phyloP scores from a whole-genome alignment of 2,888 invertebrate genomes.

The Drosophila formosana region DNA sequence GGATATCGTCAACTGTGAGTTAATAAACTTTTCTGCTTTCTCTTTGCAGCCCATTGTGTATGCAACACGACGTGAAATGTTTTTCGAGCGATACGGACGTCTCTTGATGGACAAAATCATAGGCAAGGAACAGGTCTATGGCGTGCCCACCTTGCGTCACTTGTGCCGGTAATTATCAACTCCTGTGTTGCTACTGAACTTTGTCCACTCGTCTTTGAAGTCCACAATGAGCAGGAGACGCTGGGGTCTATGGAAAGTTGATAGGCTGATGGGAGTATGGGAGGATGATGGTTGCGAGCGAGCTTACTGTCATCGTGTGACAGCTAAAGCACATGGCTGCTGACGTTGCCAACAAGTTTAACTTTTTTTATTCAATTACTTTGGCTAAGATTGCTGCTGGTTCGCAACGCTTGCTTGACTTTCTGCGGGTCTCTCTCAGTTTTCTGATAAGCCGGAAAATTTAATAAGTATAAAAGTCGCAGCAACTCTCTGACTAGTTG shows the following conservation, averaged over 20 bases:
- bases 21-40: neutral
- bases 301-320: slow-evolving; percentile 35
- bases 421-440: slow-evolving; percentile 45
- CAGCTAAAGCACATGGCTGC: slow-evolving; percentile 44
- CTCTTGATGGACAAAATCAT: slow-evolving; percentile 83
- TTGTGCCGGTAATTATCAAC: slow-evolving; percentile 86
- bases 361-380: slow-evolving; percentile 77
- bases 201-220: slow-evolving; percentile 46
- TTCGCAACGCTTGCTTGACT: slow-evolving; percentile 62
- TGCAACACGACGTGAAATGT: slow-evolving; percentile 80
- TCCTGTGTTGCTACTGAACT: slow-evolving; percentile 21
- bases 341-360: slow-evolving; percentile 66
- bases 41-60: slow-evolving; percentile 79
- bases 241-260: slow-evolving; percentile 1
- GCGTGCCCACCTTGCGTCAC: slow-evolving; percentile 89
- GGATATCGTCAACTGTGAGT: slow-evolving; percentile 4
- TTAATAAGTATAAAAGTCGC: slow-evolving; percentile 66
- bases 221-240: slow-evolving; percentile 3
- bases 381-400: slow-evolving; percentile 58
- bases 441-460: slow-evolving; percentile 71
- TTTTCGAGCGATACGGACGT: slow-evolving; percentile 82
- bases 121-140: slow-evolving; percentile 83
- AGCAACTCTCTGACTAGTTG: slow-evolving; percentile 31
- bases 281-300: slow-evolving; percentile 4
- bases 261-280: neutral